Evolutionary conservation across 1,140 invertebrate species (phyloP).

Genomic region (Frieseomelitta varia): DNA sequence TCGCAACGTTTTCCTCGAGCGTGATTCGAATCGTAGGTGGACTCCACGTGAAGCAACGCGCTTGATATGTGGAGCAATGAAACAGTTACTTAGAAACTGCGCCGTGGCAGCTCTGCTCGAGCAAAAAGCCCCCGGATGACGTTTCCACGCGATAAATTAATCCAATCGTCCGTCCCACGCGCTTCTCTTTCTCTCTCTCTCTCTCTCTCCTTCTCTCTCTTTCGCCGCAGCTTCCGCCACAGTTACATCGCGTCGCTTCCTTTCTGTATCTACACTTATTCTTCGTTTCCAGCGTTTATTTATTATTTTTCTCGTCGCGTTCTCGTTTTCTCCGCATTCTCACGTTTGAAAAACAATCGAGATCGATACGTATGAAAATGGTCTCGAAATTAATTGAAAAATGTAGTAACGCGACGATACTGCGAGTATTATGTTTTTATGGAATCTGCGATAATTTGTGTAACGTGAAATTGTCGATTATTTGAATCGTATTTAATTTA

Average conservation of each 20-base stretch:
- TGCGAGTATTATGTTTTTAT: no score
- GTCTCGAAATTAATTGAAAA: no score
- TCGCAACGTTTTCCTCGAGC: neutral
- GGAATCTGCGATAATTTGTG: no score
- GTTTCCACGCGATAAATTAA: conserved; percentile 73
- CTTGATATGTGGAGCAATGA: neutral
- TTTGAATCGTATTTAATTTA: no score
- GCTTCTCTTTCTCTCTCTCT: conserved; percentile 41
- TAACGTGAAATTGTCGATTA: no score
- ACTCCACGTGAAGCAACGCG: neutral
- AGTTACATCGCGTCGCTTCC: neutral
- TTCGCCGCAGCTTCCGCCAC: neutral
- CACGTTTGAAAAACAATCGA: no score
- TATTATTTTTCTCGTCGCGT: neutral
- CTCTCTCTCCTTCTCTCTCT: conserved; percentile 44
- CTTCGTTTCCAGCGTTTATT: no score
- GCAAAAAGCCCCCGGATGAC: conserved; percentile 40
- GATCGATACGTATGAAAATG: no score
- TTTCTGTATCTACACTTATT: neutral
- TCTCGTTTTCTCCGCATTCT: neutral
- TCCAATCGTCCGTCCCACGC: conserved; percentile 67
- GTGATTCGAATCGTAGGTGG: conserved; percentile 32
- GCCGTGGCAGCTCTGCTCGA: neutral
- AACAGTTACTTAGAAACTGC: conserved; percentile 6
- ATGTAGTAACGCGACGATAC: no score